Evolutionary conservation across 2,113 vertebrate genomes (phyloP), one percentile per base, ranked within the genome.

Genomic region (Camelus bactrianus): DNA sequence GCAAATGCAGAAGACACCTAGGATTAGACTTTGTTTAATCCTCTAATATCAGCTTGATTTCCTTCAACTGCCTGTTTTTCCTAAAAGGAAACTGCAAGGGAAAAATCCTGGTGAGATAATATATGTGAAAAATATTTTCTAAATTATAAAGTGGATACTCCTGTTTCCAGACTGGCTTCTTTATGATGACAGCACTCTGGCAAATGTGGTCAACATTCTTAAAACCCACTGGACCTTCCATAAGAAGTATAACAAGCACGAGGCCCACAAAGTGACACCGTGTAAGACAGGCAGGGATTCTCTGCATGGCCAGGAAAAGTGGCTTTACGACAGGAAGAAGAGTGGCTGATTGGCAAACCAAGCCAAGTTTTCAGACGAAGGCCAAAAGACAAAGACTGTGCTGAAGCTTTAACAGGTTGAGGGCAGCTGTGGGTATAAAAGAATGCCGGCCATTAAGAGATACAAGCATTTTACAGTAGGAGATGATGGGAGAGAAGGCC

Each of bases 131-230:
- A 96, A 72, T 28, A 19, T 26, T 83, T 93, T 87, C 72, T 38
- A 30, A 58, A 92, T 85, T 85, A 92, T 50, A 50, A 92, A 89
- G 65, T 13, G 14, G 20, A 10, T 80, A 95, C 79, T 95, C 56
- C 64, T 91, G 26, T 76, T 96, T 94, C 35, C n/a, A 89, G 48
- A 86, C 22, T 46, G 12, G 46, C 32, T 95, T 75, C 42, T 89
- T 26, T 67, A 28, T 46, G n/a, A 82, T 30, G 84, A 64, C 1
- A 50, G 28, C 30, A 65, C 46, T 46, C 17, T 8, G 22, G 38
- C 32, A 85, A 89, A 92, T 14, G 14, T 30, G 16, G 28, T 79
- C 20, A 77, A 79, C 26, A 88, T 64, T 86, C 65, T 52, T 77
- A 86, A 92, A 87, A 70, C 3, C 75, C 30, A 42, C 24, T 30